Evolutionary conservation across 2,888 invertebrate genomes (phyloP), one percentile per base, ranked within the genome.

Genomic region (Aphodius sticticus): DNA sequence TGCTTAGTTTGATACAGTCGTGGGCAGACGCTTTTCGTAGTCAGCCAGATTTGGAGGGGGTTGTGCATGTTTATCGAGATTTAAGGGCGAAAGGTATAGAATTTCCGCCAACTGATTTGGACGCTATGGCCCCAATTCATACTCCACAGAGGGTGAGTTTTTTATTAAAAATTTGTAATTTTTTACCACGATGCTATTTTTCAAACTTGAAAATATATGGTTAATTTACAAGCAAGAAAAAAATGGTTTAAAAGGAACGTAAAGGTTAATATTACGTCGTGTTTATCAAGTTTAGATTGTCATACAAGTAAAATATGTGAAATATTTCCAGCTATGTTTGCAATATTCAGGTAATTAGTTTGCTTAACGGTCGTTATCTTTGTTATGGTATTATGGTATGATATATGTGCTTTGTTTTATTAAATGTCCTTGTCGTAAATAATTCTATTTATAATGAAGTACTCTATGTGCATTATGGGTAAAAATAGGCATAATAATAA

Each of bases 11-110:
- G 78, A 99, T 99, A 87, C 99, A 99, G 91, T 96, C 97, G 81
- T 99, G 99, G 99, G 97, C 99, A 0, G 98, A 99, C 90, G 98
- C 99, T 0, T 99, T 99, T 90, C 94, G 95, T 85, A 95, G 94
- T 86, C 95, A 96, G 86, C 95, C 98, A 0, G 98, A 99, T 79
- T 91, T 97, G 85, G 93, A 93, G 87, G 99, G 99, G 36, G 99
- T 99, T 36, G 96, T 95, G 35, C 95, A 95, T 88, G 94, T 98
- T n/a, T 99, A 99, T 90, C 95, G 96, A 87, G 99, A 99, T 87
- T 91, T 99, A 70, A 95, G 95, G 86, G 93, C 94, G 75, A 99
- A 99, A 90, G 99, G 99, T 69, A 97, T 99, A 79, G 99, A 99
- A 89, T 99, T 99, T 90, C 99, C 99, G 0, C 94, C 97, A 91